Percentiles rank a stretch among this genome's conserved stretches.
Evolutionary conservation across 1,140 invertebrate species (phyloP).

Genomic region (Aphaenogaster floridana): DNA sequence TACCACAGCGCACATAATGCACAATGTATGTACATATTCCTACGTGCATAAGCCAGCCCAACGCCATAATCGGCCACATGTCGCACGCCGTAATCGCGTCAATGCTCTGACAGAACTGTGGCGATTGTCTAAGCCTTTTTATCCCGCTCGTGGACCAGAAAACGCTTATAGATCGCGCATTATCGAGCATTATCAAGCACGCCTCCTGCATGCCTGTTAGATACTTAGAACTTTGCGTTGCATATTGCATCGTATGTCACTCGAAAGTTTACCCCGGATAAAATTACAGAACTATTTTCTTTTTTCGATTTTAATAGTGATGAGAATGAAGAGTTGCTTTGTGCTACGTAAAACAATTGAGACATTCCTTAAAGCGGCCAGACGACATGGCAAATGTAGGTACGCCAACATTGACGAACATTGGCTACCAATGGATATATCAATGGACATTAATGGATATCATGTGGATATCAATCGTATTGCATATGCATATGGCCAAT

Average conservation of each 20-base stretch:
- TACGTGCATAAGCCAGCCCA: constrained; percentile 1
- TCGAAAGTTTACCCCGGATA: neutral
- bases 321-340: neutral
- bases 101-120: neutral
- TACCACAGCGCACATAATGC: neutral
- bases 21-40: constrained; percentile 7
- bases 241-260: neutral
- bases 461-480: no score
- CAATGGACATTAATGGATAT: no score
- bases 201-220: constrained; percentile 1
- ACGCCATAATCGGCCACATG: neutral
- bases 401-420: no score
- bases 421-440: no score
- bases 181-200: constrained; percentile 27
- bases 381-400: no score
- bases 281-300: neutral
- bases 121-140: constrained; percentile 23
- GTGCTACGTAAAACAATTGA: neutral
- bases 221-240: neutral
- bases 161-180: neutral
- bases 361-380: neutral
- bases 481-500: no score
- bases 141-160: neutral
- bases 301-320: neutral
- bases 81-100: neutral